Base-by-base conservation (phyloP, 2,888 invertebrate genomes). In the Apodemia zela region DNA sequence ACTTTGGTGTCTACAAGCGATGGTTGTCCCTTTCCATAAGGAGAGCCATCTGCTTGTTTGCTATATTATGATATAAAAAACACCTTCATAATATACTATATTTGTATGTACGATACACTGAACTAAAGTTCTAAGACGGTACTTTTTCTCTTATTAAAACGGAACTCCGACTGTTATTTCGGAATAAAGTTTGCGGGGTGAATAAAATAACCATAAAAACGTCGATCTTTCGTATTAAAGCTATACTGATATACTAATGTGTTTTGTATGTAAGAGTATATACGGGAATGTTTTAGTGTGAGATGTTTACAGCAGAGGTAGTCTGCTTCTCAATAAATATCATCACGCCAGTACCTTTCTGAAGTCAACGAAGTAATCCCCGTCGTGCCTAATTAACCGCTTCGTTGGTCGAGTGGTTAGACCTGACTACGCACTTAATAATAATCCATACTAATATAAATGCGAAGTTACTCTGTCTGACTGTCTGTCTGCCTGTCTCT, bases 121-220 rank as follows among this genome's bases (percentile, higher is more conserved):
- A 51, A 51, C 11, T 51, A 51, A 18, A 51, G 13, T 51, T 51
- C 25, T 21, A 51, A 51, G 62, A 64, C 42, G 15, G 42, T 42
- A 64, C 66, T 66, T 67, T 60, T 65, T 71, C 66, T 67, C 68
- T 86, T 85, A 84, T 82, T 85, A 84, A 87, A 87, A 83, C 84
- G 84, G 84, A 86, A 81, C 68, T 76, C 71, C 65, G 72, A 72
- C 73, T 75, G 75, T 73, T 71, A 80, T 74, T 79, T 82, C 78
- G 71, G 75, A 80, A 79, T 79, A 79, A 82, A 84, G 81, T 76
- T 73, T 71, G 70, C 62, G 78, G 87, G 89, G 88, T 89, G 89
- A 82, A 89, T 89, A 89, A 88, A 87, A 89, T 89, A 88, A 87
- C 87, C 75, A 85, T 86, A 81, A 74, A 74, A 73, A 67, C 69